A percentile compares a stretch with the other conserved stretches of the same genome.
Evolutionary conservation across 2,797 vertebrate genomes (phyloP).

Genomic region (Leuciscus waleckii): DNA sequence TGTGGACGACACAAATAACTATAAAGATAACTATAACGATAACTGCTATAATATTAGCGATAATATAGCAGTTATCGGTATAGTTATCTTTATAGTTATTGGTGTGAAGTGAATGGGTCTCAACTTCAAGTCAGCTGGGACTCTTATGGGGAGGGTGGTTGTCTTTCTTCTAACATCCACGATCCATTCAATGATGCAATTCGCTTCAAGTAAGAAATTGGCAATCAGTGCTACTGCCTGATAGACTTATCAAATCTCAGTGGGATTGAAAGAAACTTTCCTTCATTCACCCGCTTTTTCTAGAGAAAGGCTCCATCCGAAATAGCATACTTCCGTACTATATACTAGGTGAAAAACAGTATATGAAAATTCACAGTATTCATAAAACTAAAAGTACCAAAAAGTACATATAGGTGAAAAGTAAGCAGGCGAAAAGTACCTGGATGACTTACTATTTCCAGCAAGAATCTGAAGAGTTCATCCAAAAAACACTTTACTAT

Average conservation of each 20-base stretch:
- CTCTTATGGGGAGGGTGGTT: not conserved
- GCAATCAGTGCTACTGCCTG: constrained; percentile 78
- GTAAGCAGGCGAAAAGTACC: too few species aligned
- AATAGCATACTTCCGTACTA: not conserved
- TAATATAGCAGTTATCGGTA: not conserved
- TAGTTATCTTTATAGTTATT: not conserved
- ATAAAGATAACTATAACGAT: too few species aligned
- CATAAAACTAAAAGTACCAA: not conserved
- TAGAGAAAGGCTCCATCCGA: constrained; percentile 31
- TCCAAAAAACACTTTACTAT: not conserved
- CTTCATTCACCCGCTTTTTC: constrained; percentile 77
- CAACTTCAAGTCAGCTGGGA: not conserved
- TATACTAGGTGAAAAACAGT: not conserved
- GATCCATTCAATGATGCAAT: constrained; percentile 77
- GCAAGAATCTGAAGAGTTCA: not conserved
- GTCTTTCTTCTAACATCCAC: not conserved
- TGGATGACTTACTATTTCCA: too few species aligned
- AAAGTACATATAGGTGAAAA: too few species aligned
- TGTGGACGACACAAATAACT: not conserved
- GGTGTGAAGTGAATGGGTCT: not conserved
- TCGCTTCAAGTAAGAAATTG: constrained; percentile 79
- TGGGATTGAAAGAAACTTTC: constrained; percentile 73
- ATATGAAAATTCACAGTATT: not conserved
- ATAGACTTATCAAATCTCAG: constrained; percentile 77
- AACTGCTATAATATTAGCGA: too few species aligned